Percentiles rank a stretch among this genome's conserved stretches.
Conservation (phyloP, 2,113 vertebrate species). For the Plestiodon gilberti region DNA sequence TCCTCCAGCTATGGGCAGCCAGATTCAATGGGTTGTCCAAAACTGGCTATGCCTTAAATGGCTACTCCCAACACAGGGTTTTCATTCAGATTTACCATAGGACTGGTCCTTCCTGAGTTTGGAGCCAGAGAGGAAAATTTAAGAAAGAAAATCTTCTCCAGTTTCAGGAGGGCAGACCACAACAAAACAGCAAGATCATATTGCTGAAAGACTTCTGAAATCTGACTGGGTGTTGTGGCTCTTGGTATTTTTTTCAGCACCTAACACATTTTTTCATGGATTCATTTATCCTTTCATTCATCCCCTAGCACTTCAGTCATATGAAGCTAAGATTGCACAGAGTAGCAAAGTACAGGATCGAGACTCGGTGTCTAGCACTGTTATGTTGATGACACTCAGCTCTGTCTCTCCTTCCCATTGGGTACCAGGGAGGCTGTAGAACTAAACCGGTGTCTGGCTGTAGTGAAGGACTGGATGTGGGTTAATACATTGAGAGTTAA, state of each 20-base stretch:
- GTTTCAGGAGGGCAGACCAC: neutral
- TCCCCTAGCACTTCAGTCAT: neutral
- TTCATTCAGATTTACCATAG: neutral
- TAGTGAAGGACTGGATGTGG: too few species aligned
- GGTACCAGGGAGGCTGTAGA: too few species aligned
- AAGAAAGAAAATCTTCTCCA: conserved; percentile 24
- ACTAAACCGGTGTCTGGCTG: too few species aligned
- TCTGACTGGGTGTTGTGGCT: neutral
- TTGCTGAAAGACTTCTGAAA: neutral
- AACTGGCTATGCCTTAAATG: neutral
- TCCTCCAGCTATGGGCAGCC: too few species aligned
- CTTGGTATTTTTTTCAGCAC: neutral
- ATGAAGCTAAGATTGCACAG: neutral
- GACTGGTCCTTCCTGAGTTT: neutral
- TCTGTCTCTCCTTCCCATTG: too few species aligned
- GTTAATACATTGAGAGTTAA: too few species aligned
- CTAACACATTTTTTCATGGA: accelerated
- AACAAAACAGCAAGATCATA: neutral
- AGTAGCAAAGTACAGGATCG: too few species aligned
- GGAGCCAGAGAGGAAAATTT: conserved; percentile 38
- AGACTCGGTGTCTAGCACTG: neutral
- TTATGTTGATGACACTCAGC: too few species aligned
- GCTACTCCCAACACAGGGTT: neutral
- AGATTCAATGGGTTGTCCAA: neutral
- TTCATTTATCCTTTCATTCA: neutral